Evolutionary conservation across 2,797 vertebrate genomes (phyloP), one percentile per base, ranked within the genome.

Genomic region (Meriones psammophilus): DNA sequence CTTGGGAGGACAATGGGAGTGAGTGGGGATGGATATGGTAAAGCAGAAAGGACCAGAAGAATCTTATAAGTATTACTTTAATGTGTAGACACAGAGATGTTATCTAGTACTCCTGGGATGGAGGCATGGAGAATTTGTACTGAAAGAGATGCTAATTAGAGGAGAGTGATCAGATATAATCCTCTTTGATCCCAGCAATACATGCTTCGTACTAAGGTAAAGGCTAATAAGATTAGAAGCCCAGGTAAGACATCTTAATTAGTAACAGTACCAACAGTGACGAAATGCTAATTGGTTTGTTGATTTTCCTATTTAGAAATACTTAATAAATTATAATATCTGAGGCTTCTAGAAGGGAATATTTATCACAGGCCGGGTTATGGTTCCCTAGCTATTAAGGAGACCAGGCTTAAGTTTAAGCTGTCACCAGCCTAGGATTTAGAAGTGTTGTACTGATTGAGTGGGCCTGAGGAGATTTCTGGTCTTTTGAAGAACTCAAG

Each of bases 231-330:
- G 26, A 86, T 69, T 50, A 30, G 88, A 93, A 58, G 60, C 42
- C 66, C 73, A 64, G 33, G 42, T 30, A 33, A 42, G 73, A 85
- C 15, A 78, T 1, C 33, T 68, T 74, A 36, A 60, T 83, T 77
- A 69, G 17, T 0, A 83, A 26, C 12, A 78, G 12, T 76, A 84
- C 18, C 22, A 69, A 56, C 24, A 33, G 24, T 39, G 58, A 83
- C 76, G n/a, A 76, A 94, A 80, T 64, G 26, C 28, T n/a, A 80
- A 15, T 76, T 79, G 46, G 15, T 33, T 79, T 74, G 5, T 9
- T 76, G 69, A 68, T 81, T 85, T 89, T 89, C 36, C 46, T 80
- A 78, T 62, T 85, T 58, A 95, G n/a, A 88, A 93, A 62, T 69
- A 68, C 28, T 66, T 92, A 88, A 69, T 30, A 76, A 68, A 64